phyloP scores from a whole-genome alignment of 2,888 invertebrate species.

The Scelioninae gen. 1 region DNA sequence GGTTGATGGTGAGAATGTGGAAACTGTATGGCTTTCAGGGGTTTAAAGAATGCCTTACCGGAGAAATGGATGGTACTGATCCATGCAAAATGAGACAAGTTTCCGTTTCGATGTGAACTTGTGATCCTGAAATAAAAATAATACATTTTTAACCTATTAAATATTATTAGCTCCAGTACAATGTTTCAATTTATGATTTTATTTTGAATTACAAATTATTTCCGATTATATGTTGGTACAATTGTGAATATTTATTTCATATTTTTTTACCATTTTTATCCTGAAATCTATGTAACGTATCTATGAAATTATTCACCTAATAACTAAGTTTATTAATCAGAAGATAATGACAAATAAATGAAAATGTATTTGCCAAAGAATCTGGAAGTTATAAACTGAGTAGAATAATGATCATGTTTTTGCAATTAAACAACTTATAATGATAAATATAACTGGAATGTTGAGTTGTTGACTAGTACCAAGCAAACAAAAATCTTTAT shows the following conservation, averaged over 20 bases:
- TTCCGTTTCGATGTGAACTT: conserved; percentile 41
- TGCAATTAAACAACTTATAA: background rate
- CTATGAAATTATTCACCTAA: background rate
- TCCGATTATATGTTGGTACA: too few species aligned
- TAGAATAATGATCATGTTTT: background rate
- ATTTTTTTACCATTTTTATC: too few species aligned
- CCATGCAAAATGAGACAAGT: conserved; percentile 41
- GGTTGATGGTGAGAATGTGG: conserved; percentile 62
- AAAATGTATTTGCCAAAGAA: background rate
- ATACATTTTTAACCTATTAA: too few species aligned
- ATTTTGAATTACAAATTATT: too few species aligned
- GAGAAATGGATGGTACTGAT: conserved; percentile 52
- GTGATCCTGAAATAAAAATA: background rate
- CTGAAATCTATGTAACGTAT: too few species aligned
- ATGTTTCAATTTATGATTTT: too few species aligned
- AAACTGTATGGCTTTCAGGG: conserved; percentile 44
- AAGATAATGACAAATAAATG: background rate
- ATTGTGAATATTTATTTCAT: too few species aligned
- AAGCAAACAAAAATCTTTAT: conserved; percentile 20
- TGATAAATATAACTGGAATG: conserved; percentile 6
- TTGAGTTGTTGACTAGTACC: background rate
- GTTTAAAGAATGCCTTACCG: conserved; percentile 29
- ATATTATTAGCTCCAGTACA: too few species aligned
- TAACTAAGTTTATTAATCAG: background rate
- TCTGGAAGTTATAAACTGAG: background rate